Percentiles rank a stretch among this genome's conserved stretches.
Conservation (phyloP, 2,888 invertebrate genomes). For the Tubulanus polymorphus region DNA sequence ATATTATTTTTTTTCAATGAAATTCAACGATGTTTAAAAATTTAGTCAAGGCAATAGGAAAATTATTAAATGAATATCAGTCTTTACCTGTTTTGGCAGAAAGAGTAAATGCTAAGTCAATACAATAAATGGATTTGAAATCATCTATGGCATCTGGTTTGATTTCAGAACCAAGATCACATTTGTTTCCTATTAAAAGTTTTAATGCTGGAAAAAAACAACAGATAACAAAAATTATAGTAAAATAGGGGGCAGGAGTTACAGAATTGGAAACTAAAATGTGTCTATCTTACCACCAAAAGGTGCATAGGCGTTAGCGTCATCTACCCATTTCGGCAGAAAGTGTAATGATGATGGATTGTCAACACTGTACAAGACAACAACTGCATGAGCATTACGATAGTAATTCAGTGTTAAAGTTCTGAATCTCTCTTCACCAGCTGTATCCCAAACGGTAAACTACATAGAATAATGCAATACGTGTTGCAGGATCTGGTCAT, state of each 20-base stretch:
- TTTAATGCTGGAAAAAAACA: conserved; percentile 21
- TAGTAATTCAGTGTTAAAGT: conserved; percentile 35
- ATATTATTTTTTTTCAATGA: too few species aligned
- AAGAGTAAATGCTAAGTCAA: conserved; percentile 24
- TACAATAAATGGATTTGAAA: conserved; percentile 24
- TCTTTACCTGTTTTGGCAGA: conserved; percentile 29
- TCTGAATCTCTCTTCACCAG: conserved; percentile 29
- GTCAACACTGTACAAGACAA: conserved; percentile 29
- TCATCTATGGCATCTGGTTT: conserved; percentile 17
- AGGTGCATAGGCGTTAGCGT: conserved; percentile 25
- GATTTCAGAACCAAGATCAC: conserved; percentile 21
- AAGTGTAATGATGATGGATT: conserved; percentile 26
- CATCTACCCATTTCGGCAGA: conserved; percentile 27
- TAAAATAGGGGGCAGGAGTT: not conserved
- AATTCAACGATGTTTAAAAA: too few species aligned
- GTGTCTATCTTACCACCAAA: conserved; percentile 16
- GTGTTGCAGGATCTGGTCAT: too few species aligned
- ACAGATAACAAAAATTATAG: too few species aligned
- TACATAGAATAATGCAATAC: too few species aligned
- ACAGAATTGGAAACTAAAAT: too few species aligned
- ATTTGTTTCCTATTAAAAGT: conserved; percentile 31
- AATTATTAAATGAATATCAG: not conserved
- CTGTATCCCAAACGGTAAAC: conserved; percentile 33
- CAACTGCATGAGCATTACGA: conserved; percentile 27
- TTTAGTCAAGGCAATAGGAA: too few species aligned